Evolutionary conservation across 1,140 invertebrate species (phyloP), one percentile per base, ranked within the genome.

Genomic region (Drosophila grimshawi): DNA sequence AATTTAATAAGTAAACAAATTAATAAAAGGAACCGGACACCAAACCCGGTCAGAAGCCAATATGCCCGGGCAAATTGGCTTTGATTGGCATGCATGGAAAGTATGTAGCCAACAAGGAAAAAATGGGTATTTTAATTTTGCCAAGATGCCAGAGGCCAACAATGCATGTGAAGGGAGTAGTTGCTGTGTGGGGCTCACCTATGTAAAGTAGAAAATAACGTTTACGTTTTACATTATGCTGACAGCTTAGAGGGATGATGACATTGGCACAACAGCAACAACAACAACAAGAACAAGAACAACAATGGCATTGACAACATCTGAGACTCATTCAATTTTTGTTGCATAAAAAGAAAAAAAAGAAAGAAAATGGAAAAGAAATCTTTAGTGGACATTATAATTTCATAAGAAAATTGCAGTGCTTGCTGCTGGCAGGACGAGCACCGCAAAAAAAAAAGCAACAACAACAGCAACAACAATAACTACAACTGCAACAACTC

Each of bases 1-100:
- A 88, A 86, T 88, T 83, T 71, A 88, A 88, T 86, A 88, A 88
- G 83, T 48, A 86, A 82, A 76, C 70, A 88, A 88, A 88, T 88
- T 88, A 88, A 76, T 69, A 60, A 48, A 49, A 76, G 65, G 52
- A 55, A 76, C 55, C 27, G 10, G 10, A 65, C 70, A 80, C 33
- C 78, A 41, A 46, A 45, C 41, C 52, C 6, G 19, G 27, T 10
- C 32, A 48, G 45, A 32, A 4, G 7, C 3, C 32, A 37, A 33
- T 27, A 35, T 2, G 39, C 11, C 11, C 19, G 33, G 11, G 30
- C 32, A 49, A 76, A 76, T 70, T 52, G 67, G 51, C 81, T 70
- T 78, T 75, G 78, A 86, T 86, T 85, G 81, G 77, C 66, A 48
- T 64, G 56, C 41, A 68, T 48, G 64, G 5, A 56, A 57, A 60